Conservation (phyloP, 1,140 invertebrate species). For the Catajapyx aquilonaris region DNA sequence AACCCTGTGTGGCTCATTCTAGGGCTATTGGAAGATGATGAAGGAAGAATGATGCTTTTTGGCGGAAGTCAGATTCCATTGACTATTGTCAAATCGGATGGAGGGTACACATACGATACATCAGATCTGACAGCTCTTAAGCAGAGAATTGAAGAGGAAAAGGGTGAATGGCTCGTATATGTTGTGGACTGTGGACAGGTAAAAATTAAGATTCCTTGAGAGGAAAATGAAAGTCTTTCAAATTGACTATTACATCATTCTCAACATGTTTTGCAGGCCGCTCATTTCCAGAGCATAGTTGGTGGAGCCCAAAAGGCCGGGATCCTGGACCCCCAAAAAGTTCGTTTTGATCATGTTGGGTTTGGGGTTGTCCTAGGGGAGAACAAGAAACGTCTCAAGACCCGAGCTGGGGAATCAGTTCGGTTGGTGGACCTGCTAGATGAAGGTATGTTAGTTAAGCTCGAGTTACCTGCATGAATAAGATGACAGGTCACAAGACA, state of each 20-base stretch:
- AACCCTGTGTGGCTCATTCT: too few species aligned
- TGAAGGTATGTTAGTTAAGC: conserved; percentile 60
- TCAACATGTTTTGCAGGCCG: conserved; percentile 24
- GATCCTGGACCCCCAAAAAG: conserved; percentile 36
- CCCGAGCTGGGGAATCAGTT: conserved; percentile 89
- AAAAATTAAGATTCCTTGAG: conserved; percentile 11
- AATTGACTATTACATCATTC: background rate
- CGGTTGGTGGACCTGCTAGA: conserved; percentile 76
- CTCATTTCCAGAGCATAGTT: conserved; percentile 60
- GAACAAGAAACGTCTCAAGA: conserved; percentile 99
- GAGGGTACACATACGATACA: conserved; percentile 97
- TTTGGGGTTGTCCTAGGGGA: conserved; percentile 97
- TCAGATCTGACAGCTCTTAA: conserved; percentile 88
- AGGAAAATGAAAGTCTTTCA: background rate
- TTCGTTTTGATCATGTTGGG: conserved; percentile 69
- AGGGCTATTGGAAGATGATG: conserved; percentile 57
- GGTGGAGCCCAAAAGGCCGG: conserved; percentile 46
- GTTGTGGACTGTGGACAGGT: conserved; percentile 86
- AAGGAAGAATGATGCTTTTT: conserved; percentile 89
- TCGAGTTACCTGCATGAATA: too few species aligned
- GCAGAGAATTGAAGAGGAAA: conserved; percentile 72
- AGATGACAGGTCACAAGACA: too few species aligned
- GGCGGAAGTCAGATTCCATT: conserved; percentile 51
- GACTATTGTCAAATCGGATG: conserved; percentile 93
- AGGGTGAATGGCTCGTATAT: conserved; percentile 80